Conservation (phyloP, 2,797 vertebrate species). For the Pelobates cultripes region DNA sequence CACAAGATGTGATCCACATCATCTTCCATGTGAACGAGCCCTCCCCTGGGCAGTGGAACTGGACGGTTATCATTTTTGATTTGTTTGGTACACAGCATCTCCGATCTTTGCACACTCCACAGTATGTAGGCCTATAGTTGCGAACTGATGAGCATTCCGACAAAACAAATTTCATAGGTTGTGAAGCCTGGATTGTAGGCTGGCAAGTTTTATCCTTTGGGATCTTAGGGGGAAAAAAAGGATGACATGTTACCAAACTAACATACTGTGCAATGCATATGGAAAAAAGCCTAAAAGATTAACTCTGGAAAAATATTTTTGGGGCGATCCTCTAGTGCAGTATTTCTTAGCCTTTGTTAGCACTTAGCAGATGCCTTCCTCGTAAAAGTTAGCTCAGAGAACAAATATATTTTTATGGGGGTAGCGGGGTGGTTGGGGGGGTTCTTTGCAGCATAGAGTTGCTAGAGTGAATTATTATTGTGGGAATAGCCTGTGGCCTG, state of each 20-base stretch:
- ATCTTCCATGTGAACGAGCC: constrained; percentile 86
- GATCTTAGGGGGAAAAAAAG: constrained; percentile 71
- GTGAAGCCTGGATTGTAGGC: constrained; percentile 83
- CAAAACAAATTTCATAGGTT: constrained; percentile 82
- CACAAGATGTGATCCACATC: constrained; percentile 94
- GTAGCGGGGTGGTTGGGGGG: no score
- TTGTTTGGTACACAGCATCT: constrained; percentile 91
- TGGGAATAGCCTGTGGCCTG: no score
- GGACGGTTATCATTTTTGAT: constrained; percentile 83
- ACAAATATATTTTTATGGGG: no score
- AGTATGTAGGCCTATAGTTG: constrained; percentile 86
- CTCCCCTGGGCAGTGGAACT: constrained; percentile 85
- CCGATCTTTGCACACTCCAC: constrained; percentile 85
- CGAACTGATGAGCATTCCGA: constrained; percentile 87
- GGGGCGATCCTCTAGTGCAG: no score
- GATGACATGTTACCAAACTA: not conserved
- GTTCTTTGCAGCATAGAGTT: no score
- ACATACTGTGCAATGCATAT: not conserved
- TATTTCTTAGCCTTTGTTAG: no score
- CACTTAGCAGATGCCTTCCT: no score
- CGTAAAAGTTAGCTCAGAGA: no score
- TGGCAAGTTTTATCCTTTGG: constrained; percentile 87
- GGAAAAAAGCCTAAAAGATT: no score
- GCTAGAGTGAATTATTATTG: no score
- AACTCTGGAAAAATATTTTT: no score